These are phyloP conservation scores for Onychorhynchus coronatus DNA, from an alignment of 2,113 vertebrate genomes.

Conservation along the genomic window DNA sequence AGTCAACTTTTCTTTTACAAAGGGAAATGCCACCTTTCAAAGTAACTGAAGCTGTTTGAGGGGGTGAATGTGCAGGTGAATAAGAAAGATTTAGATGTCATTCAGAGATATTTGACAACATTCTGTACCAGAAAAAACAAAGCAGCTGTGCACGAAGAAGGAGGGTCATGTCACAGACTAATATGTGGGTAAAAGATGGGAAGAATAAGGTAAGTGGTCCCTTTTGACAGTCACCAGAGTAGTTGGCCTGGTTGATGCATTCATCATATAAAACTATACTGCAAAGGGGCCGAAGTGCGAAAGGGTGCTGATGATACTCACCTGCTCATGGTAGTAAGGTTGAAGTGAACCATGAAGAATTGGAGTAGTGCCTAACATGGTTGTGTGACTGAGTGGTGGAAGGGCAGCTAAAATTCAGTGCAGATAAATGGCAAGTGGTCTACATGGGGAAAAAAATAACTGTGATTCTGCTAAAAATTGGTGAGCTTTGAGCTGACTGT, in stretches of 20 bases:
- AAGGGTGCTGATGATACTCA: neutral
- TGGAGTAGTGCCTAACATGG: neutral
- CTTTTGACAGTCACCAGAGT: neutral
- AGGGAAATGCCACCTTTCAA: neutral
- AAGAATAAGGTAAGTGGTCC: neutral
- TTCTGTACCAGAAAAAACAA: neutral
- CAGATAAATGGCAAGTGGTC: neutral
- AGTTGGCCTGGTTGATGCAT: neutral
- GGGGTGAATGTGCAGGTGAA: neutral
- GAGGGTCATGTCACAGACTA: neutral
- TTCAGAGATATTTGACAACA: neutral
- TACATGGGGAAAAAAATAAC: neutral
- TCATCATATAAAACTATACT: neutral
- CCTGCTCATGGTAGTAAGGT: neutral
- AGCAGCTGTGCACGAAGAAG: neutral
- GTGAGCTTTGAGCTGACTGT: neutral
- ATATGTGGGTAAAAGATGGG: neutral
- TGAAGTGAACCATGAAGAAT: neutral
- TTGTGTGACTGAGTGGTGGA: neutral
- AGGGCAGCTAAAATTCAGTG: neutral
- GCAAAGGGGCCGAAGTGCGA: neutral
- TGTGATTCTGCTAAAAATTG: neutral
- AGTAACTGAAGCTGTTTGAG: neutral
- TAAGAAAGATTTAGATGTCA: neutral
- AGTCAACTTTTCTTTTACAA: neutral